Evolutionary conservation across 1,140 invertebrate genomes (phyloP).

Genomic region (Eurosta solidaginis): DNA sequence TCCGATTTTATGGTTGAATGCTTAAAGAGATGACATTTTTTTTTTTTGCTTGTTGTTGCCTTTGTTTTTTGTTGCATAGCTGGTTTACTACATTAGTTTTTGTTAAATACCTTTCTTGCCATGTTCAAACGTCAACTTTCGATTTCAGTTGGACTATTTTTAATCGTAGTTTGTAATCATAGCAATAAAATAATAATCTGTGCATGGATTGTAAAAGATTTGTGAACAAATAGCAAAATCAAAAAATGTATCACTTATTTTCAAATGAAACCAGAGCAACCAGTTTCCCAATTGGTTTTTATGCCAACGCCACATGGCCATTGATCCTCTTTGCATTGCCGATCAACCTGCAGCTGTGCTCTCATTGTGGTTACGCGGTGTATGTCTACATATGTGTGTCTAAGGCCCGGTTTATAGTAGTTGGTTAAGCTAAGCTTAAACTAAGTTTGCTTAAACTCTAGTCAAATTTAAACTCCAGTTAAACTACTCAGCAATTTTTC

Average conservation of each 20-base stretch:
- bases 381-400: too few relatives aligned
- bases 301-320: not conserved
- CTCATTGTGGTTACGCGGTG: not conserved
- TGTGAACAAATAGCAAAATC: not conserved
- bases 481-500: too few relatives aligned
- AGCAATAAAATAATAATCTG: not conserved
- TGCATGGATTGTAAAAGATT: not conserved
- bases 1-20: not conserved
- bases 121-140: not conserved
- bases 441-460: too few relatives aligned
- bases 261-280: not conserved
- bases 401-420: too few relatives aligned
- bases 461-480: too few relatives aligned
- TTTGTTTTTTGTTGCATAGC: not conserved
- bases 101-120: not conserved
- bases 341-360: not conserved
- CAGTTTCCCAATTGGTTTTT: constrained; percentile 1
- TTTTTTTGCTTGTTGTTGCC: not conserved
- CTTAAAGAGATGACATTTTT: not conserved
- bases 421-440: too few relatives aligned
- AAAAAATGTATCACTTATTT: not conserved
- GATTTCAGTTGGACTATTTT: not conserved
- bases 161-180: not conserved
- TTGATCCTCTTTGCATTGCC: not conserved
- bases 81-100: not conserved